Conservation (phyloP, 2,888 invertebrate genomes). For the Tanytarsus gracilentus region DNA sequence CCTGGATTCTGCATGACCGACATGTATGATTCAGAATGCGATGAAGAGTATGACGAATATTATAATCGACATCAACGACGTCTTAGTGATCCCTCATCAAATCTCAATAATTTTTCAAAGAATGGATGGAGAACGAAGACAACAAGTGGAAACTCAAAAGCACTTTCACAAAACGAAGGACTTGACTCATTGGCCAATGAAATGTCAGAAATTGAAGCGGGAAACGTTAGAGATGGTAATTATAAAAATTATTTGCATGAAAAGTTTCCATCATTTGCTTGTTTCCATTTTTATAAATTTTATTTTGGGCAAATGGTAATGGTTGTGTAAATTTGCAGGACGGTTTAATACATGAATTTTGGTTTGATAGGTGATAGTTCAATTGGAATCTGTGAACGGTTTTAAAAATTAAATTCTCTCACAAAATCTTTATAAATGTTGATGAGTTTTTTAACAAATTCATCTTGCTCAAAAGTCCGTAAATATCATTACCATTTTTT, state of each 20-base stretch:
- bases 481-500: too few relatives aligned
- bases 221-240: constrained; percentile 83
- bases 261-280: constrained; percentile 22
- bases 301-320: background rate
- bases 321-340: too few relatives aligned
- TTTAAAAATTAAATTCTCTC: too few relatives aligned
- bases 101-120: constrained; percentile 73
- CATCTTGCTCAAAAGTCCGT: too few relatives aligned
- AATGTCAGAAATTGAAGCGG: constrained; percentile 86
- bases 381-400: too few relatives aligned
- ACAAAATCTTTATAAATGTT: too few relatives aligned
- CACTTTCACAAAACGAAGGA: constrained; percentile 86
- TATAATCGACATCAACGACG: constrained; percentile 68
- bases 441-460: too few relatives aligned
- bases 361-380: too few relatives aligned
- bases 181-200: constrained; percentile 77
- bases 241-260: constrained; percentile 33
- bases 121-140: constrained; percentile 67
- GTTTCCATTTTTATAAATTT: constrained; percentile 30
- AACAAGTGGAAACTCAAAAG: constrained; percentile 57
- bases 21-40: constrained; percentile 80
- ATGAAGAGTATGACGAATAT: constrained; percentile 77
- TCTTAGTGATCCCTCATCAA: constrained; percentile 88
- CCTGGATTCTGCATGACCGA: constrained; percentile 76
- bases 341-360: too few relatives aligned